Evolutionary conservation across 2,797 vertebrate genomes (phyloP), one percentile per base, ranked within the genome.

Genomic region (Chiroxiphia lanceolata): DNA sequence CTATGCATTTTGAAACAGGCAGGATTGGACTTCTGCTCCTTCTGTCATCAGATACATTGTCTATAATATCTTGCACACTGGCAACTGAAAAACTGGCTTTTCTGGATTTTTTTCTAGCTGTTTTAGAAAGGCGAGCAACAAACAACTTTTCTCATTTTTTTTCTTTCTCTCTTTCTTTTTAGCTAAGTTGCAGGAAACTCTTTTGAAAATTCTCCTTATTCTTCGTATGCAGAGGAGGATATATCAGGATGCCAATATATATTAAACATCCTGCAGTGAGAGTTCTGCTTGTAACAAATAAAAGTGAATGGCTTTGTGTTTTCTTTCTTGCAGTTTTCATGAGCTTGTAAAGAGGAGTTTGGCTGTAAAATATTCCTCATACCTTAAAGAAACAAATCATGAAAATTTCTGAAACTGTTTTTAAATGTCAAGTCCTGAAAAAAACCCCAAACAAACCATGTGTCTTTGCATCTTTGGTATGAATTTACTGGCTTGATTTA

Each of bases 281-380:
- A 86, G 23, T 90, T 94, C 59, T 86, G 33, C 79, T 90, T 93
- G 33, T 91, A 95, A 79, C 36, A 69, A 90, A 91, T 77, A 76
- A 78, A 85, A 93, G 15, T 57, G 38, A 96, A 83, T 84, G 44
- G 6, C 13, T 81, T 59, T 57, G 21, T 75, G 16, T 0, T 42
- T 56, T 72, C 74, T 76, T 14, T 2, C 40, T 64, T 83, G 61
- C 23, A 63, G 19, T 91, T 93, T 94, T 95, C 64, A 56, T 74
- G 64, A 85, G 11, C 36, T 87, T 70, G 7, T 89, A 68, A 90
- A 89, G 64, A 95, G 27, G n/a, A 94, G 56, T 68, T 88, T 81
- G 53, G 10, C 56, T 71, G 60, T 67, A 91, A 91, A 83, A 91
- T 53, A 54, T 22, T 60, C 31, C 18, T 14, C 7, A 33, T 64